Conservation (phyloP, 2,888 invertebrate species). For the Strigamia maritima region DNA sequence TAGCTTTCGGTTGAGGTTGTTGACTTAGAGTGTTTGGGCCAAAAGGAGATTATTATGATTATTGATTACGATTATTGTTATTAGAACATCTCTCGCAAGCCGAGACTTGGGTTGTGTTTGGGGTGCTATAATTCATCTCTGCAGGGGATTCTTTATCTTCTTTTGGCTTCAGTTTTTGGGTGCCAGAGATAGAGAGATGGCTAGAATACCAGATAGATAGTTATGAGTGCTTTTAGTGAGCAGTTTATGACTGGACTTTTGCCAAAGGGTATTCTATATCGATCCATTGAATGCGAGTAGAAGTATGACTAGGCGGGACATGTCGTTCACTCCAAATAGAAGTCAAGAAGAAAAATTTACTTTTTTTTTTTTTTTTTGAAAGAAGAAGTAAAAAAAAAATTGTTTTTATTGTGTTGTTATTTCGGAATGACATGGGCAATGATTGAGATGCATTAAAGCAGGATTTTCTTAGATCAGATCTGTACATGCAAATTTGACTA, state of each 20-base stretch:
- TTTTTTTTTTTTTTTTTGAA: not conserved
- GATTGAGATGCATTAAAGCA: not conserved
- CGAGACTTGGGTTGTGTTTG: not conserved
- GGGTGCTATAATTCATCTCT: not conserved
- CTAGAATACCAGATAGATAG: not conserved
- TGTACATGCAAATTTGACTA: too few species aligned
- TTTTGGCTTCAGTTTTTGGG: not conserved
- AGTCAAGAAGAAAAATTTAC: not conserved
- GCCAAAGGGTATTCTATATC: not conserved
- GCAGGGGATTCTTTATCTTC: not conserved
- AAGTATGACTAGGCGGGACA: not conserved
- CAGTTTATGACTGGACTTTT: not conserved
- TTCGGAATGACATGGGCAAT: not conserved
- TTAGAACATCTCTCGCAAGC: not conserved
- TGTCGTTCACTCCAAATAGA: not conserved
- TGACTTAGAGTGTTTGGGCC: not conserved
- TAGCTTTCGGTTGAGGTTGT: not conserved
- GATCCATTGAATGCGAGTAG: not conserved
- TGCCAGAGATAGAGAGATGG: not conserved
- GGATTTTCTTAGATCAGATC: not conserved
- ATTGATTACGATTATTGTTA: not conserved
- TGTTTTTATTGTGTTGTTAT: not conserved
- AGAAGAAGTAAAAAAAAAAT: not conserved
- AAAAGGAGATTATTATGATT: not conserved
- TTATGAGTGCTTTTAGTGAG: not conserved